These are phyloP conservation scores for Triplophysa tibetana DNA, from an alignment of 2,113 vertebrate genomes.

Conservation along the genomic window DNA sequence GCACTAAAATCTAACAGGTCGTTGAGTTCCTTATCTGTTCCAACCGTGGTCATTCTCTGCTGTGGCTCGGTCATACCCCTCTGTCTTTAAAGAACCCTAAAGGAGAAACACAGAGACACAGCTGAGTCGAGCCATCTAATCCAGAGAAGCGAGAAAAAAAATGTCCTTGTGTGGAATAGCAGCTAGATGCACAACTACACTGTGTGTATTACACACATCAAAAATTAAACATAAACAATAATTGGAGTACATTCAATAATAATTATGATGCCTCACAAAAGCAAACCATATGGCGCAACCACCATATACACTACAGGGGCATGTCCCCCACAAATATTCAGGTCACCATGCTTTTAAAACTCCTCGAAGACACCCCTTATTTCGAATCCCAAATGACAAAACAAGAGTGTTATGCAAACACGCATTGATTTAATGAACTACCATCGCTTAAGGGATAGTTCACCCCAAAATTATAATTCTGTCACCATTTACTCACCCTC, in stretches of 20 bases:
- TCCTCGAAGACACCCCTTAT: background rate
- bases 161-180: background rate
- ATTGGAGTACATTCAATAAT: background rate
- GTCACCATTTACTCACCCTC: too few relatives aligned
- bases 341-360: too few relatives aligned
- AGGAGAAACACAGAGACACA: conserved; percentile 65
- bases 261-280: too few relatives aligned
- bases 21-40: conserved; percentile 98
- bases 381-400: background rate
- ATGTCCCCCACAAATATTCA: too few relatives aligned
- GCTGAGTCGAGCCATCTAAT: conserved; percentile 25
- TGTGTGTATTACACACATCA: background rate
- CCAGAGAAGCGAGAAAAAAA: conserved; percentile 21
- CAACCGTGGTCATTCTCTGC: conserved; percentile 96
- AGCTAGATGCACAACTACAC: background rate
- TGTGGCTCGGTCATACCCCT: conserved; percentile 93
- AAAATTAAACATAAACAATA: background rate
- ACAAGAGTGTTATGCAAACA: background rate
- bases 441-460: too few relatives aligned
- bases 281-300: too few relatives aligned
- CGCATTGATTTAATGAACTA: too few relatives aligned
- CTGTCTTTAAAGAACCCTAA: conserved; percentile 82
- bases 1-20: conserved; percentile 99
- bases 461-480: too few relatives aligned
- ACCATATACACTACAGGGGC: too few relatives aligned